phyloP scores from a whole-genome alignment of 2,113 vertebrate genomes.

The Cyprinodon brontotheroides region DNA sequence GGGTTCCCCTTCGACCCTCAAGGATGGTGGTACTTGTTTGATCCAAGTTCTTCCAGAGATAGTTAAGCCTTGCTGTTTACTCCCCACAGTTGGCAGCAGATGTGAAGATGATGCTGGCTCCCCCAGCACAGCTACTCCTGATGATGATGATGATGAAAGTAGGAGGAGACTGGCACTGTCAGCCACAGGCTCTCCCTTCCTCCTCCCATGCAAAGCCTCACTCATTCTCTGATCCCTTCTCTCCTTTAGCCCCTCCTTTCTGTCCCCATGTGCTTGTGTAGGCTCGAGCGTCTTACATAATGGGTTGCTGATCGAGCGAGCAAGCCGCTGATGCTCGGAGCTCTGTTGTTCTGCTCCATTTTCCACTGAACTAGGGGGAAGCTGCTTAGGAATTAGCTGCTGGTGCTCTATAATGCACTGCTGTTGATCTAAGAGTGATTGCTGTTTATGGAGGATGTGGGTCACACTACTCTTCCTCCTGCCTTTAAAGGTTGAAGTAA shows the following conservation, averaged over 20 bases:
- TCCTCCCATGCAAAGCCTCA: conserved; percentile 75
- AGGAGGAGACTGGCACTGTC: conserved; percentile 71
- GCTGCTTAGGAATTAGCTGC: conserved; percentile 61
- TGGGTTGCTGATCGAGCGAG: conserved; percentile 82
- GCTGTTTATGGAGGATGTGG: conserved; percentile 68
- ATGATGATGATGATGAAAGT: conserved; percentile 71
- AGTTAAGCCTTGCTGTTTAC: conserved; percentile 75
- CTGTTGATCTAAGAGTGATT: conserved; percentile 53
- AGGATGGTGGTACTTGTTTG: conserved; percentile 42
- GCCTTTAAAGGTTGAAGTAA: conserved; percentile 78
- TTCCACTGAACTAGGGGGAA: conserved; percentile 59
- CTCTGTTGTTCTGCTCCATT: conserved; percentile 75
- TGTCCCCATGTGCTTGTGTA: conserved; percentile 77
- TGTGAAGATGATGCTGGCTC: conserved; percentile 68
- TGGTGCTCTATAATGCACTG: conserved; percentile 61
- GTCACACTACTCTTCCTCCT: conserved; percentile 77
- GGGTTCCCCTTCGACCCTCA: conserved; percentile 32
- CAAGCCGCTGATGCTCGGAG: conserved; percentile 81
- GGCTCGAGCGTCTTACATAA: conserved; percentile 84
- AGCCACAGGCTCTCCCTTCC: conserved; percentile 72
- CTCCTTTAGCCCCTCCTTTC: conserved; percentile 73
- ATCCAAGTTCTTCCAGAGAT: conserved; percentile 56
- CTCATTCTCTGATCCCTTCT: conserved; percentile 80
- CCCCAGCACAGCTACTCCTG: conserved; percentile 23
- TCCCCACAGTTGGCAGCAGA: conserved; percentile 66